Base-by-base conservation (phyloP, 2,888 invertebrate genomes). In the Lycocerus yunnanus region DNA sequence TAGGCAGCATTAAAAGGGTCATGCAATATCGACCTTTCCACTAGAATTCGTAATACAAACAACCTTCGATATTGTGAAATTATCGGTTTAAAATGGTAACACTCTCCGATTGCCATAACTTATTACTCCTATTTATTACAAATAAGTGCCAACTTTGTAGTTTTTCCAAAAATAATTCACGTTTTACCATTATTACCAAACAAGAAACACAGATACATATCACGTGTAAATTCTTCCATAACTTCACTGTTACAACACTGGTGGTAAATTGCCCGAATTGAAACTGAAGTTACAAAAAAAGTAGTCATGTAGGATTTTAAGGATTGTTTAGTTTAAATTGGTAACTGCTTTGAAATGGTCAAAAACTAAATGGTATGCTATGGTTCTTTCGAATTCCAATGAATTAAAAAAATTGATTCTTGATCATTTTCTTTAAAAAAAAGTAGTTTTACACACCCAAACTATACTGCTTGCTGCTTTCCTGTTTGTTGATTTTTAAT, bases 1-100 rank as follows among this genome's bases (percentile, higher is more conserved):
- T 60, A 69, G 61, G 69, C 69, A 66, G 66, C 58, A 60, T 61
- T 59, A 73, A 68, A 78, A 78, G 72, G 27, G 75, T 75, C 75
- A 71, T 78, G 75, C 69, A 77, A 77, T 65, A 75, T 78, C 63
- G 73, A 66, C 71, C 59, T 73, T 77, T 59, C 67, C 68, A 66
- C 69, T 21, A 43, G 66, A 71, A 74, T 71, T 71, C 69, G 69
- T 69, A 74, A 74, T 74, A 74, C 71, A 74, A 74, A 74, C 74
- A 74, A 68, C 68, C 43, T 43, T 43, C n/a, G 43, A 43, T 43
- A 43, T 43, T 43, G 43, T 43, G 43, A 43, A 43, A 43, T 43
- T 43, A 43, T 43, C 43, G n/a, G n/a, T 43, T 43, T 43, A 43
- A 43, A 43, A 43, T 43, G 43, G n/a, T 43, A 43, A 43, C n/a